These are phyloP conservation scores for Drosophila rhopaloa DNA, from an alignment of 1,140 invertebrate genomes.

Conservation along the genomic window DNA sequence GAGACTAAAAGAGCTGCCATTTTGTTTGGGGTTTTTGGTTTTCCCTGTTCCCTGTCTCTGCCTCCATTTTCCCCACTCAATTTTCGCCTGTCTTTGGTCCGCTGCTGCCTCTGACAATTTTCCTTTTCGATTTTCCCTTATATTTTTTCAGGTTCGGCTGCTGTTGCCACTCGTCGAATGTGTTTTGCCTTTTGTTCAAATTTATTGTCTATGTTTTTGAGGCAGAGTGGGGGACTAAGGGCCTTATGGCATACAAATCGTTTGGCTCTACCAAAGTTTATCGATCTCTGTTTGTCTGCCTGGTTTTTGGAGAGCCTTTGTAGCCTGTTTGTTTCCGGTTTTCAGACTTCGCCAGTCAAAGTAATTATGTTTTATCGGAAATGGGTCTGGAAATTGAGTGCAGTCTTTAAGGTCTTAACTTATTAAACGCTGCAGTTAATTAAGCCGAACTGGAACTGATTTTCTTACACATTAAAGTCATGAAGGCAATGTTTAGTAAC, in stretches of 20 bases:
- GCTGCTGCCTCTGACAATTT: conserved; percentile 31
- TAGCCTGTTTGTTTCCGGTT: conserved; percentile 29
- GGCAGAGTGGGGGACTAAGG: conserved; percentile 11
- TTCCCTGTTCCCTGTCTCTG: conserved; percentile 53
- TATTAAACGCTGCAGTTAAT: conserved; percentile 26
- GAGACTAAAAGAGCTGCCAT: conserved; percentile 65
- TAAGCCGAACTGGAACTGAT: background rate
- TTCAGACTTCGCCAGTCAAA: conserved; percentile 16
- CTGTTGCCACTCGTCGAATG: conserved; percentile 68
- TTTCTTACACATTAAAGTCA: background rate
- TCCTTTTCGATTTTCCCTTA: conserved; percentile 29
- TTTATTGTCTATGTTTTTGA: conserved; percentile 69
- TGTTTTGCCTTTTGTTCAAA: conserved; percentile 73
- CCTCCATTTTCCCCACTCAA: background rate
- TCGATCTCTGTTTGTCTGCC: conserved; percentile 65
- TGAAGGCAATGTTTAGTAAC: background rate
- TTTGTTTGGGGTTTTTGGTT: conserved; percentile 66
- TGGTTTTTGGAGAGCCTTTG: conserved; percentile 33
- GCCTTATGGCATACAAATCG: conserved; percentile 61
- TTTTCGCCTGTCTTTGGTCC: conserved; percentile 8
- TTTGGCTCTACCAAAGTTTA: conserved; percentile 56
- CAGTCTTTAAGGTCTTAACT: conserved; percentile 12
- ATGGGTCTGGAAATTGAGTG: conserved; percentile 20
- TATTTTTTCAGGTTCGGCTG: conserved; percentile 35
- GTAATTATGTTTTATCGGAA: conserved; percentile 57